Percentiles rank a stretch among this genome's conserved stretches.
Evolutionary conservation across 2,888 invertebrate genomes (phyloP).

Genomic region (Agrilus biguttatus): DNA sequence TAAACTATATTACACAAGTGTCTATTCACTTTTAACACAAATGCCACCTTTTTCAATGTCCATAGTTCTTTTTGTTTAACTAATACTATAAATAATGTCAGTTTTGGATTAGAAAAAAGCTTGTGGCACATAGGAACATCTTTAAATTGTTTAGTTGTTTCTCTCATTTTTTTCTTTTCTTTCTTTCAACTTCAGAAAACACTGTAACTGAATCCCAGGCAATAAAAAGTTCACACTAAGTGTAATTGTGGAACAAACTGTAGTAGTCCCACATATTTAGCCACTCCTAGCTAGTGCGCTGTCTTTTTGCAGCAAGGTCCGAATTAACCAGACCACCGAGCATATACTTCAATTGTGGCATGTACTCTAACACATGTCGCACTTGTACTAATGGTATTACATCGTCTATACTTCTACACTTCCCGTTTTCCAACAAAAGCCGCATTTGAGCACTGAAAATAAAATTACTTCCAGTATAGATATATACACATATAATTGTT

Average conservation of each 20-base stretch:
- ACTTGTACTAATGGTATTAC: constrained; percentile 68
- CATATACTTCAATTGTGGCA: constrained; percentile 82
- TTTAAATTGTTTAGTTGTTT: too few relatives aligned
- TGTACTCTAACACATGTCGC: constrained; percentile 67
- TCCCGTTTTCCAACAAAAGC: constrained; percentile 61
- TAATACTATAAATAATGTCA: too few relatives aligned
- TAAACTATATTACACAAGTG: too few relatives aligned
- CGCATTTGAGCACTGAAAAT: constrained; percentile 45
- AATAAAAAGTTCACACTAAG: neutral
- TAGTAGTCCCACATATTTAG: constrained; percentile 23
- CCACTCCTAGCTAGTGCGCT: constrained; percentile 49
- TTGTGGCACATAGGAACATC: too few relatives aligned
- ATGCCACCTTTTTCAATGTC: too few relatives aligned
- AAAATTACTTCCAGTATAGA: neutral
- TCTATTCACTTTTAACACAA: too few relatives aligned
- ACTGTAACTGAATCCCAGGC: too few relatives aligned
- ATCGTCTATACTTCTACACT: constrained; percentile 55
- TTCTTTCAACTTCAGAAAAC: too few relatives aligned
- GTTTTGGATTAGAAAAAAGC: too few relatives aligned
- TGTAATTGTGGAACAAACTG: constrained; percentile 5
- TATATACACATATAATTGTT: too few relatives aligned
- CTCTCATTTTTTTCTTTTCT: too few relatives aligned
- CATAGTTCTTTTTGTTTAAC: too few relatives aligned
- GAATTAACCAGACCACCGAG: constrained; percentile 37
- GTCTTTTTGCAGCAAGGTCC: constrained; percentile 34